Base-by-base conservation (phyloP, 2,888 invertebrate genomes). In the Lathronympha strigana region DNA sequence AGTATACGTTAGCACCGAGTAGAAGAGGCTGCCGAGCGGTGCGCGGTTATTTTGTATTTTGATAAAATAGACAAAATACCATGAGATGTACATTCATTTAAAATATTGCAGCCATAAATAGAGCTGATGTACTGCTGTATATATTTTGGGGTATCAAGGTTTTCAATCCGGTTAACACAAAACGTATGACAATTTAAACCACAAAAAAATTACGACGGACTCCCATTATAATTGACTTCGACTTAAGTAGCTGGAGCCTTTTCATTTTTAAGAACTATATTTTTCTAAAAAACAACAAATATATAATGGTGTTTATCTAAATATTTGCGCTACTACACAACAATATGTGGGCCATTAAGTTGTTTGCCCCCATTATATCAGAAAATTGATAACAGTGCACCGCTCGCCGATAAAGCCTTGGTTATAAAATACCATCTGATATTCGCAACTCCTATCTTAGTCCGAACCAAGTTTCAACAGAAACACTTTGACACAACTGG, bases 1-100 rank as follows among this genome's bases (percentile, higher is more conserved):
- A 38, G 6, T 8, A 76, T 75, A 78, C 74, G 67, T 79, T 85
- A 88, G 88, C 90, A 89, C 89, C 88, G 78, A 76, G 71, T 78
- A 81, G 81, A 78, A 82, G 77, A 28, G 13, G 58, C 47, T 9
- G 21, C 21, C 47, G 31, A 15, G 47, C 47, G 23, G 58, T 47
- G 58, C 36, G 43, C 28, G 8, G 55, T 3, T 5, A 33, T 11
- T 1, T 1, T 33, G 9, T 11, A 11, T 11, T 33, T 5, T 9
- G 13, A 1, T 5, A 9, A 6, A 6, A 31, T 31, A 9, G 33
- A 9, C 11, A 33, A 9, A 33, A 33, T 11, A 33, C 9, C 28
- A n/a, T n/a, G n/a, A n/a, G n/a, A n/a, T n/a, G n/a, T n/a, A n/a
- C n/a, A n/a, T n/a, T n/a, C n/a, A n/a, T n/a, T n/a, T n/a, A n/a